These are phyloP conservation scores for Botia kubotai DNA, from an alignment of 2,797 vertebrate species.

Conservation along the genomic window DNA sequence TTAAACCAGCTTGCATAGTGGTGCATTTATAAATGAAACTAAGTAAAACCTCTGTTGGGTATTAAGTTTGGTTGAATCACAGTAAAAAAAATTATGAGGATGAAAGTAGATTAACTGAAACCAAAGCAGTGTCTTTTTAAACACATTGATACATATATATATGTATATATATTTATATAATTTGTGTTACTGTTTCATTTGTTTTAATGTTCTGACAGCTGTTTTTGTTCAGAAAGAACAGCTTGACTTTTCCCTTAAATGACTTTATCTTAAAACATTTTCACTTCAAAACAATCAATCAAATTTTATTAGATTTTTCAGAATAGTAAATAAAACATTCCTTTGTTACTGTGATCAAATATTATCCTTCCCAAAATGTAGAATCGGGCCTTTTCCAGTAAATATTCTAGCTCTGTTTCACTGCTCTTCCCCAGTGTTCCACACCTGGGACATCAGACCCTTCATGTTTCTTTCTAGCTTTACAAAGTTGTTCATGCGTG, in stretches of 20 bases:
- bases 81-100: conserved; percentile 23
- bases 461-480: neutral
- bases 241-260: neutral
- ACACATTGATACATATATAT: neutral
- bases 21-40: neutral
- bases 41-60: neutral
- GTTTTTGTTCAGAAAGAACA: conserved; percentile 19
- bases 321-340: neutral
- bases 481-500: conserved; percentile 48
- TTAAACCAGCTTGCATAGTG: conserved; percentile 28
- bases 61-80: conserved; percentile 21
- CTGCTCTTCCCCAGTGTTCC: neutral
- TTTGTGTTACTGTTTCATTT: conserved; percentile 14
- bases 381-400: neutral
- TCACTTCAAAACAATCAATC: too few relatives aligned
- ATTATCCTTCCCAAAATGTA: neutral
- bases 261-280: neutral
- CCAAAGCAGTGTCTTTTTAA: conserved; percentile 11
- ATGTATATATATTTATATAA: neutral
- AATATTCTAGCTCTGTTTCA: neutral
- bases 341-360: neutral
- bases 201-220: conserved; percentile 17
- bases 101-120: conserved; percentile 41
- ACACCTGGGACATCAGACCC: conserved; percentile 35
- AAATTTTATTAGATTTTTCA: neutral